Percentiles rank a stretch among this genome's conserved stretches.
Evolutionary conservation across 2,888 invertebrate genomes (phyloP).

Genomic region (Synanthedon vespiformis): DNA sequence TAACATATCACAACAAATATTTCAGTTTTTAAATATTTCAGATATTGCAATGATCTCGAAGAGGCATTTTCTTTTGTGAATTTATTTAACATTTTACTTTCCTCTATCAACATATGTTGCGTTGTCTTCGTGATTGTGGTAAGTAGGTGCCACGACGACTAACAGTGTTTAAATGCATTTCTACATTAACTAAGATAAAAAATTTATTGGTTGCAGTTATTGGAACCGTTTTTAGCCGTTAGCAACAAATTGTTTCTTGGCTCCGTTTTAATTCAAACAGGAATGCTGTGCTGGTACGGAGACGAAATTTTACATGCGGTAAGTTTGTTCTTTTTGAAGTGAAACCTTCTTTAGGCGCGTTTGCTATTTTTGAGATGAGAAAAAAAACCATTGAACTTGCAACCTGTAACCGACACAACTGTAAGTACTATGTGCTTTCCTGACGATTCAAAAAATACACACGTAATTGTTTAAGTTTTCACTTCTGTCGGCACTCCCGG

Average conservation of each 20-base stretch:
- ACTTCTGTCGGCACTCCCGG: no score
- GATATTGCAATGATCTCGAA: slow-evolving; percentile 56
- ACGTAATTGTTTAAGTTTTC: no score
- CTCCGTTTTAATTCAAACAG: slow-evolving; percentile 54
- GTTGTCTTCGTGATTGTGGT: slow-evolving; percentile 59
- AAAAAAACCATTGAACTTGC: no score
- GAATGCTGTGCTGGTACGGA: slow-evolving; percentile 60
- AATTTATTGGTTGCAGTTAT: slow-evolving; percentile 29
- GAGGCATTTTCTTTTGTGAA: slow-evolving; percentile 50
- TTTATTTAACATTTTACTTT: slow-evolving; percentile 50
- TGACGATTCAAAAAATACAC: no score
- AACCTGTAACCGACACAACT: no score
- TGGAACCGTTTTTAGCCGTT: slow-evolving; percentile 49
- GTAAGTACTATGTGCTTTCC: no score
- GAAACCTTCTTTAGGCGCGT: no score
- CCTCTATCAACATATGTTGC: slow-evolving; percentile 59
- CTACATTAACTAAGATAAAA: no score
- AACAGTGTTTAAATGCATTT: not conserved
- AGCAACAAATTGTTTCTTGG: slow-evolving; percentile 53
- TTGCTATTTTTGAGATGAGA: no score
- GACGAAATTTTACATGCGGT: slow-evolving; percentile 59
- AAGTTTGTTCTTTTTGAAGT: no score
- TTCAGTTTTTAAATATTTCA: no score
- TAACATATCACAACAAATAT: no score
- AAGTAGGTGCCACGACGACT: not conserved